Evolutionary conservation across 1,140 invertebrate species (phyloP).

Genomic region (Atta texana): DNA sequence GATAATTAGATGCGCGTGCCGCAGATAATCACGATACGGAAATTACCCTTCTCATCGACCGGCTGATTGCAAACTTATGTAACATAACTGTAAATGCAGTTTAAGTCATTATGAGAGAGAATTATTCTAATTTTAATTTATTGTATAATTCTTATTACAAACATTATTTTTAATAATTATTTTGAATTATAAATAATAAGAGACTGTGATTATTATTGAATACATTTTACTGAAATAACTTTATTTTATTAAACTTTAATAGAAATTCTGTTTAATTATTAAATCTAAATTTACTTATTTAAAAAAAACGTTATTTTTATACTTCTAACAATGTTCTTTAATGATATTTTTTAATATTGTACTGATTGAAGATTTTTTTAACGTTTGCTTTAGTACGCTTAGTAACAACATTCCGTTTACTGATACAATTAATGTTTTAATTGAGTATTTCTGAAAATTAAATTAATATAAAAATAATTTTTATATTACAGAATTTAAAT

Average conservation of each 20-base stretch:
- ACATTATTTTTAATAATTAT: background rate
- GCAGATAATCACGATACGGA: conserved; percentile 46
- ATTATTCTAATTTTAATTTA: background rate
- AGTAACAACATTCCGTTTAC: background rate
- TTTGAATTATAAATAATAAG: background rate
- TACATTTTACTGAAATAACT: background rate
- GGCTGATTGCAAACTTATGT: conserved; percentile 25
- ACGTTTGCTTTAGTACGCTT: background rate
- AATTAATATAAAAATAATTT: background rate
- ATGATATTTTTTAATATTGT: background rate
- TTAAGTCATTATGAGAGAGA: no score
- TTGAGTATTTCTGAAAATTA: background rate
- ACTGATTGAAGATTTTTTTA: background rate
- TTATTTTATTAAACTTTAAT: background rate
- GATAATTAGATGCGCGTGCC: conserved; percentile 66
- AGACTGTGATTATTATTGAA: background rate
- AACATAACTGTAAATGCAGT: background rate
- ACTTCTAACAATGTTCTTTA: background rate
- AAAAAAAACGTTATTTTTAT: background rate
- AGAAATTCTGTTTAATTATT: background rate
- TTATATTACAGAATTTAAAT: background rate
- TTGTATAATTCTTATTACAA: background rate
- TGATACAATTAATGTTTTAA: background rate
- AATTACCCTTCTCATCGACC: conserved; percentile 42
- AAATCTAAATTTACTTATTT: background rate